Conservation (phyloP, 2,888 invertebrate genomes). For the Eretmocerus hayati region DNA sequence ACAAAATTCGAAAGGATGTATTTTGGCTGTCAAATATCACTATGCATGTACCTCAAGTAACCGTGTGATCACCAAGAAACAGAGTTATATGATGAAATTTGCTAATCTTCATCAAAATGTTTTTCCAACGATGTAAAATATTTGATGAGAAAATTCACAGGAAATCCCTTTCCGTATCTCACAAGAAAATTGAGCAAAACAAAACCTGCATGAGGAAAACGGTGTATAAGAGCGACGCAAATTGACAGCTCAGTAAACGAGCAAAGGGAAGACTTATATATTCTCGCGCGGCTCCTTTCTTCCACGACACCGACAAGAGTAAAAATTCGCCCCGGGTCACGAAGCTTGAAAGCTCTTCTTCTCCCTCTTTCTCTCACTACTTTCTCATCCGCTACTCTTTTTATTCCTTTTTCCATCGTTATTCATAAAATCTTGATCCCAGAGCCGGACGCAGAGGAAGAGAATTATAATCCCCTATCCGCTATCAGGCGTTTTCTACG, state of each 20-base stretch:
- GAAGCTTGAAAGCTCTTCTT: not conserved
- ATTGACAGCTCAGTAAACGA: not conserved
- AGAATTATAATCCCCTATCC: constrained; percentile 1
- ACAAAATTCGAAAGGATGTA: no score
- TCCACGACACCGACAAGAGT: not conserved
- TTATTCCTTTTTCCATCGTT: not conserved
- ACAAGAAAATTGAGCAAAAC: no score
- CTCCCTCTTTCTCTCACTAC: not conserved
- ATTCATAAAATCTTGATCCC: constrained; percentile 13
- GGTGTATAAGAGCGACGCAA: not conserved
- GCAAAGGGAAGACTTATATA: not conserved
- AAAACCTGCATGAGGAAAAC: no score
- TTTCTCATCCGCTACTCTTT: not conserved
- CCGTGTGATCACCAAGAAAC: no score
- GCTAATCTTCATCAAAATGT: no score
- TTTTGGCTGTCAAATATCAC: no score
- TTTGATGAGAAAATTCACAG: no score
- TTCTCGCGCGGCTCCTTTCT: not conserved
- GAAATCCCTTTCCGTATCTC: no score
- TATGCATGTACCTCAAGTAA: no score
- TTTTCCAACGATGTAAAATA: no score
- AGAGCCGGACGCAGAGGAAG: not conserved
- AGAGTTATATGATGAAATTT: no score
- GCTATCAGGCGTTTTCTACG: not conserved
- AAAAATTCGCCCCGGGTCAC: no score